Conservation (phyloP, 2,113 vertebrate genomes). For the Antechinus stuartii region DNA sequence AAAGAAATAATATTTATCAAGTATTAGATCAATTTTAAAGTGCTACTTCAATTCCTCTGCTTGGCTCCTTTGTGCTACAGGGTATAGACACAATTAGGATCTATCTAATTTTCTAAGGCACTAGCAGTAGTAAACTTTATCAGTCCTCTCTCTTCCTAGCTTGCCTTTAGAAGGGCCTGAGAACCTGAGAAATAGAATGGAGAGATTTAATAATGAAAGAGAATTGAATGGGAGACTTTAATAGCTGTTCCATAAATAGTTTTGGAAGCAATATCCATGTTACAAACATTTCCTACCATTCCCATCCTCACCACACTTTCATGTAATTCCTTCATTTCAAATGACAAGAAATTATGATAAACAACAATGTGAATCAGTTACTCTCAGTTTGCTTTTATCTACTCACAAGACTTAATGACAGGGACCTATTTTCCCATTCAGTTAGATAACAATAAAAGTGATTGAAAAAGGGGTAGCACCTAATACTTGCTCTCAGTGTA, state of each 20-base stretch:
- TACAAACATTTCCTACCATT: not conserved
- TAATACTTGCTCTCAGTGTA: not conserved
- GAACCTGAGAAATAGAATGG: not conserved
- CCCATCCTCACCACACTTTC: not conserved
- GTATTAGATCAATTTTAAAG: not conserved
- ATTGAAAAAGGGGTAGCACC: not conserved
- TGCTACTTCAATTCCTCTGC: not conserved
- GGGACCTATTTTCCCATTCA: not conserved
- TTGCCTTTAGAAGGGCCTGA: not conserved
- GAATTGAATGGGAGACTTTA: not conserved
- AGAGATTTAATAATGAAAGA: not conserved
- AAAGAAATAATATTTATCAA: not conserved
- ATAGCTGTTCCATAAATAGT: not conserved
- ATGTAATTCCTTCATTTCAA: not conserved
- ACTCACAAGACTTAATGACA: no score
- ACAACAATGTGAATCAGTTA: not conserved
- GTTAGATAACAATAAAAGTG: not conserved
- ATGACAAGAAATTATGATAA: not conserved
- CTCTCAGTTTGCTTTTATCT: accelerated
- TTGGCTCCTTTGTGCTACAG: not conserved
- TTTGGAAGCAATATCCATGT: not conserved
- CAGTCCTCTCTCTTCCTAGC: not conserved
- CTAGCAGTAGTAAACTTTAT: not conserved
- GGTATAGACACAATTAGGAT: not conserved
- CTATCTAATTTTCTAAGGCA: not conserved